Conservation (phyloP, 1,140 invertebrate species). For the fruit fly (Drosophila melanogaster) region Release_6_plus_ISO1_MT NT_033779.5:339501-340000, state of each 20-base stretch:
- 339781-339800: conserved; percentile 20
- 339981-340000: no score
- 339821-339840: conserved; percentile 2
- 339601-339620: not conserved
- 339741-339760: conserved; percentile 23
- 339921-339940: no score
- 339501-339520: conserved; percentile 25
- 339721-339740: conserved; percentile 19
- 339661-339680: conserved; percentile 70
- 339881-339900: no score
- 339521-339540: conserved; percentile 36
- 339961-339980: no score
- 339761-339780: not conserved
- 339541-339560: conserved; percentile 2
- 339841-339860: not conserved
- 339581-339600: conserved; percentile 46
- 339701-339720: conserved; percentile 22
- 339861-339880: not conserved
- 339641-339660: conserved; percentile 19
- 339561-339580: conserved; percentile 2
- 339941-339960: no score
- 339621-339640: not conserved
- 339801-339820: not conserved
- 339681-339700: conserved; percentile 51
- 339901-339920: not conserved